Base-by-base conservation (phyloP, 1,140 invertebrate genomes). In the Gerris buenoi region DNA sequence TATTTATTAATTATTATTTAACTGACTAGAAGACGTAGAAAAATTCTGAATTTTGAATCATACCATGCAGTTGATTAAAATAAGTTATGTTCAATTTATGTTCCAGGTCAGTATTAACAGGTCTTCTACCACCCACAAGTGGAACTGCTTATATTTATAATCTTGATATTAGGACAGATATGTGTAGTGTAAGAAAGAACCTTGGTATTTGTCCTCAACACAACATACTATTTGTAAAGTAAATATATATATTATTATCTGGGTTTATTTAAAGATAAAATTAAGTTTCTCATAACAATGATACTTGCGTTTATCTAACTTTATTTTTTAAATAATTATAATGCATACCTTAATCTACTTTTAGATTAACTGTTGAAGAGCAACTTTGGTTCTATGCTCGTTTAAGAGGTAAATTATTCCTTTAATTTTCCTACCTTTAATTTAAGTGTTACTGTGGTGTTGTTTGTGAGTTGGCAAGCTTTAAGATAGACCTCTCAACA, bases 161-260 rank as follows among this genome's bases (percentile, higher is more conserved):
- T n/a, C 82, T 79, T 76, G 84, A 87, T 73, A 83, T 89, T 33
- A 71, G 76, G 25, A 80, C 74, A 33, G 75, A 84, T 65, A 79
- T 82, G 62, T 71, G 77, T 2, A 70, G 25, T 25, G 76, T 81
- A 66, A 77, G 85, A 66, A 77, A 78, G 13, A 83, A 82, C 75
- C 77, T 91, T 1, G 89, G 89, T 2, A 76, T 90, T 28, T 98
- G 96, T 78, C 95, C 95, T 5, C 96, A 98, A 77, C 92, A 97
- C 75, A 93, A 98, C 77, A 88, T 97, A 68, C 81, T 98, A 0
- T 97, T 97, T 76, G 87, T 92, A 65, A 87, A 91, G 71, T 72
- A 60, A 68, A 65, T 65, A 25, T 29, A 25, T 28, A n/a, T n/a
- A n/a, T n/a, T n/a, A n/a, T n/a, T n/a, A n/a, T n/a, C n/a, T n/a